Evolutionary conservation across 2,113 vertebrate species (phyloP), one percentile per base, ranked within the genome.

Genomic region (Dicerorhinus sumatrensis): DNA sequence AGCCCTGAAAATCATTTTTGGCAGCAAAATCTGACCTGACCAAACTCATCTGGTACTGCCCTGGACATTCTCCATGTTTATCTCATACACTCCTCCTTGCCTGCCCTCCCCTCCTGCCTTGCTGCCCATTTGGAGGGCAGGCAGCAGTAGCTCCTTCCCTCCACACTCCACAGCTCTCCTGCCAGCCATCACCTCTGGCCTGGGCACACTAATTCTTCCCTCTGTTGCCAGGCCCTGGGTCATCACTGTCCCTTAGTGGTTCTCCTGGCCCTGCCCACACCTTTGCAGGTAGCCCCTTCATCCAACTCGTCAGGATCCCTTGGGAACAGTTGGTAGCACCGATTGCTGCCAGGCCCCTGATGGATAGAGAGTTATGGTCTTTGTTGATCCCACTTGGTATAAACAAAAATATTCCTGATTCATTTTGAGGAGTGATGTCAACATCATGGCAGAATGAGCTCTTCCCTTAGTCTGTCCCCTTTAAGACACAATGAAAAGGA

Each of bases 21-120:
- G 51, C 17, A 12, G 5, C 58, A 27, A 8, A 70, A 36, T 14
- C 14, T 13, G 46, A 48, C 46, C 27, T 62, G 21, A 48, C 8
- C 46, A 1, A 33, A 31, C 31, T 67, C 31, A 5, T 25, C 14
- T 5, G 21, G 20, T 14, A 18, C 39, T 27, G 20, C 21, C 51
- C 63, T 18, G 12, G 3, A 1, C 31, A 5, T 13, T 31, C 48
- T n/a, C 0, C 25, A 13, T 13, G 1, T 11, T 36, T 2, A 11
- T 23, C 69, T n/a, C 39, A 46, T 20, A 42, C 14, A 25, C 31
- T 16, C 4, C 13, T 3, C 58, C 56, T 39, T 27, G 36, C 39
- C 76, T 63, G 8, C 51, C 7, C 6, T 39, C 60, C n/a, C 16
- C 9, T 56, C 27, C 6, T 0, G 11, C n/a, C 51, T 18, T 11